Percentiles rank a stretch among this genome's conserved stretches.
phyloP scores from a whole-genome alignment of 2,797 vertebrate genomes.

The Botia kubotai region DNA sequence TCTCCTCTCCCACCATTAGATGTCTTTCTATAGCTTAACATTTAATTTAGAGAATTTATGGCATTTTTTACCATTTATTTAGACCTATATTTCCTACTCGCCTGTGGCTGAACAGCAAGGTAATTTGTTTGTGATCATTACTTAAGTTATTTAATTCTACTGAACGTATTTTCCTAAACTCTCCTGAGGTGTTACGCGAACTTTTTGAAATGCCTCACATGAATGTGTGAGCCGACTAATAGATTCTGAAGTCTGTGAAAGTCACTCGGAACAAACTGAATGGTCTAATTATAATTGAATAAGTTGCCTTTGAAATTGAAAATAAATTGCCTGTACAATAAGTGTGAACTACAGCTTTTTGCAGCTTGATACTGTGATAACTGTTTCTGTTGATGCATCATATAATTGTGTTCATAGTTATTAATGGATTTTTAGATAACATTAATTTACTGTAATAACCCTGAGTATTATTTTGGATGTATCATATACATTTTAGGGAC shows the following conservation, averaged over 20 bases:
- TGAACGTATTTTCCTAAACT: not conserved
- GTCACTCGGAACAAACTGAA: too few relatives aligned
- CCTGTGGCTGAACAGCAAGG: not conserved
- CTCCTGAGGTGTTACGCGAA: not conserved
- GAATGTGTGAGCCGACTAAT: not conserved
- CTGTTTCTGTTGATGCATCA: too few relatives aligned
- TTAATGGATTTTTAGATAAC: not conserved
- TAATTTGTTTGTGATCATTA: not conserved
- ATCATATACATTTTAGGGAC: not conserved
- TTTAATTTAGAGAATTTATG: slow-evolving; percentile 8
- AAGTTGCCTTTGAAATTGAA: too few relatives aligned
- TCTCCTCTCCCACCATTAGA: slow-evolving; percentile 15
- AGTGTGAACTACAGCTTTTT: not conserved
- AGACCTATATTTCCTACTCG: not conserved
- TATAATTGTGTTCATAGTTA: too few relatives aligned
- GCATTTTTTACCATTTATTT: not conserved
- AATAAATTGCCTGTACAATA: not conserved
- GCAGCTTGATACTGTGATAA: not conserved
- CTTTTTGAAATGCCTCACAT: not conserved
- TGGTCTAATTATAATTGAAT: too few relatives aligned
- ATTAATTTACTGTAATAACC: not conserved
- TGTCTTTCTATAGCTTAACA: slow-evolving; percentile 19
- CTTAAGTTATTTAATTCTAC: not conserved
- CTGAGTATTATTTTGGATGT: not conserved
- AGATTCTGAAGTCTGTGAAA: not conserved